Evolutionary conservation across 2,888 invertebrate genomes (phyloP), one percentile per base, ranked within the genome.

Genomic region (Clepsis dumicolana): DNA sequence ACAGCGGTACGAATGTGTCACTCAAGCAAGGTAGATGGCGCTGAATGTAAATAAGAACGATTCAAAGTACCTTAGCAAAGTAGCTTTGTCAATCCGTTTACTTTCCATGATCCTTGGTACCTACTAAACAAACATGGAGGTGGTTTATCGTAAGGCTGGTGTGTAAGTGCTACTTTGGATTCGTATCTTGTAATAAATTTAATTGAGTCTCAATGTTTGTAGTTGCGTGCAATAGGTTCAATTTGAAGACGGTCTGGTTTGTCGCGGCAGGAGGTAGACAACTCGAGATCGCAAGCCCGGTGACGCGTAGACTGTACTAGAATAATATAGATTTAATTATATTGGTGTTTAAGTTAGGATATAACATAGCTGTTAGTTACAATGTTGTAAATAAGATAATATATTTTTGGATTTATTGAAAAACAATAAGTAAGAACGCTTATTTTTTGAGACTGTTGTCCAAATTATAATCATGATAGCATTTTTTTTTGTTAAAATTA

Each of bases 391-490:
- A 87, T 87, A 90, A 86, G 81, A 88, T 81, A 80, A 87, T 82
- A 87, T 90, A 90, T 90, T 90, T 90, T 90, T 90, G 87, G 84
- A 89, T 85, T 82, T 84, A 86, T 81, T 81, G 84, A 77, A 83
- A 77, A 79, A 83, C 44, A 10, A 54, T 66, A 81, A 80, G 71
- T 83, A 81, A 83, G 83, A 85, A 81, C 80, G 80, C 80, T 88
- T 91, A 91, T 90, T 91, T 92, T 91, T 92, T 88, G 90, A 91
- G 90, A 92, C 89, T 91, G 88, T 91, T 91, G 87, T 90, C 90
- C 85, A 88, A 90, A 90, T 88, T 85, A 77, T 82, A 80, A 85
- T 87, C 85, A 82, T 86, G 85, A 80, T 79, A 80, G 80, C 75
- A 73, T 16, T 60, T 44, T 63, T 64, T 86, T 89, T 83, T 87